Conservation (phyloP, 2,113 vertebrate genomes). For the Phycodurus eques region DNA sequence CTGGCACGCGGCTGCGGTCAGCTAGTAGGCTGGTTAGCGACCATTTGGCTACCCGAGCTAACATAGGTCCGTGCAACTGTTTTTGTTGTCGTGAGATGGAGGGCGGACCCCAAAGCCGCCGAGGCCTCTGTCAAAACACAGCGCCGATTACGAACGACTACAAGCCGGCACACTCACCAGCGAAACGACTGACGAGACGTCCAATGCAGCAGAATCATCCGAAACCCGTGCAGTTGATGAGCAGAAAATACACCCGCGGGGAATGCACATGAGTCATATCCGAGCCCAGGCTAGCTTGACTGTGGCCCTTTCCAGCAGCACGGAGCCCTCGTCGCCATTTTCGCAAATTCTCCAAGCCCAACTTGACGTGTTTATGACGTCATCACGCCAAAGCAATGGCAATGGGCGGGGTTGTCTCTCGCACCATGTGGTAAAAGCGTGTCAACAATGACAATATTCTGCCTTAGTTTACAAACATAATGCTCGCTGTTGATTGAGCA, state of each 20-base stretch:
- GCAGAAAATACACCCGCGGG: constrained; percentile 40
- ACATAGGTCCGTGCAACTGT: constrained; percentile 53
- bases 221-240: constrained; percentile 39
- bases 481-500: neutral
- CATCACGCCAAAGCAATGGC: constrained; percentile 35
- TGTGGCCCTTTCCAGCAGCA: constrained; percentile 60
- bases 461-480: neutral
- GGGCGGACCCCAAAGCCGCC: constrained; percentile 71
- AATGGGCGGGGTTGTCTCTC: constrained; percentile 24
- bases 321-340: constrained; percentile 69
- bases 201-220: constrained; percentile 29
- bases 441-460: constrained; percentile 49
- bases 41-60: constrained; percentile 39
- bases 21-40: constrained; percentile 4
- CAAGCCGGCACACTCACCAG: constrained; percentile 63
- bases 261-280: constrained; percentile 55
- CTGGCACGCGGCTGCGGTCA: neutral
- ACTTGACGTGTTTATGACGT: constrained; percentile 57
- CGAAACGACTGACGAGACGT: constrained; percentile 22
- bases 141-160: constrained; percentile 18
- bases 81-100: constrained; percentile 80
- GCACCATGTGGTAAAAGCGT: constrained; percentile 46
- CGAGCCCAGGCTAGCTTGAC: constrained; percentile 60
- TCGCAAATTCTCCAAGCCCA: constrained; percentile 61
- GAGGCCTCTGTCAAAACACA: constrained; percentile 78